A percentile compares a stretch with the other conserved stretches of the same genome.
These are phyloP conservation scores for Pogonomyrmex barbatus DNA, from an alignment of 1,140 invertebrate species.

Conservation along the genomic window DNA sequence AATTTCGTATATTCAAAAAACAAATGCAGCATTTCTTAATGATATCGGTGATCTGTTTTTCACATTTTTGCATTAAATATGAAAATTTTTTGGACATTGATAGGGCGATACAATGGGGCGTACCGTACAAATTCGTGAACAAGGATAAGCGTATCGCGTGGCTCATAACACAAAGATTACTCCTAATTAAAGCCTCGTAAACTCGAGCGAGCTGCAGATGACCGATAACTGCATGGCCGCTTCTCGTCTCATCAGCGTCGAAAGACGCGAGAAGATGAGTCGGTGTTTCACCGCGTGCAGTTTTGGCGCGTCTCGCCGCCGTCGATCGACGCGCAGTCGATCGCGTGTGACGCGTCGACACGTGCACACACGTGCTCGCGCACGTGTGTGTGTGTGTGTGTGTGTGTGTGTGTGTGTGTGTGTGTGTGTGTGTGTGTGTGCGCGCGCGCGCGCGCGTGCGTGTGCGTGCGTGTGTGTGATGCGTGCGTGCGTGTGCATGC, in stretches of 20 bases:
- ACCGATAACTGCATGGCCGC: conserved; percentile 34
- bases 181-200: conserved; percentile 30
- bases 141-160: conserved; percentile 15
- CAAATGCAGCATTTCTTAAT: not conserved
- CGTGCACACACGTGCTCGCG: conserved; percentile 5
- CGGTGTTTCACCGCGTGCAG: conserved; percentile 43
- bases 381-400: conserved; percentile 45
- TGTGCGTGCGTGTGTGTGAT: conserved; percentile 63
- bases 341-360: not conserved
- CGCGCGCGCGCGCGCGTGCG: too few species aligned
- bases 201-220: conserved; percentile 22
- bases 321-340: conserved; percentile 26
- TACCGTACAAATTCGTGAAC: not conserved
- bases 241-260: conserved; percentile 37
- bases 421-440: not conserved
- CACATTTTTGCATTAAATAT: not conserved
- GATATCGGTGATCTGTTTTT: not conserved
- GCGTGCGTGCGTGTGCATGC: conserved; percentile 29
- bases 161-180: conserved; percentile 32
- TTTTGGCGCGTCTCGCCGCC: conserved; percentile 50
- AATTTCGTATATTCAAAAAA: not conserved
- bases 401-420: conserved; percentile 36
- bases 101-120: not conserved
- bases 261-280: conserved; percentile 48
- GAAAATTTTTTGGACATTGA: not conserved